Conservation (phyloP, 2,797 vertebrate species). For the Eurystomus glaucurus region DNA sequence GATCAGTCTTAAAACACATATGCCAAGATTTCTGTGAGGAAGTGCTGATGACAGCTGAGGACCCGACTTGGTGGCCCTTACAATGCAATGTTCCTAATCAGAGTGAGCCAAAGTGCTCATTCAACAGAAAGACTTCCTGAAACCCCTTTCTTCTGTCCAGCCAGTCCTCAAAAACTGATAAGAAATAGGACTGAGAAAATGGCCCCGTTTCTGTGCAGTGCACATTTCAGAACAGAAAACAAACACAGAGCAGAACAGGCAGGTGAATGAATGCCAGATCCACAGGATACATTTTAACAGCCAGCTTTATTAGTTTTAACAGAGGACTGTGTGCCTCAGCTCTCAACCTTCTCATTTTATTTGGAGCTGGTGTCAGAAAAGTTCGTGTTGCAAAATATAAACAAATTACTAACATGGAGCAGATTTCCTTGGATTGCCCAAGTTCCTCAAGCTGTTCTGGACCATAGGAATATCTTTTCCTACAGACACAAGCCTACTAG, state of each 20-base stretch:
- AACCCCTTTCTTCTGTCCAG: not conserved
- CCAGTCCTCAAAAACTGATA: not conserved
- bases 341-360: not conserved
- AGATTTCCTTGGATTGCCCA: not conserved
- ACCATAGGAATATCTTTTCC: not conserved
- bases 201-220: not conserved
- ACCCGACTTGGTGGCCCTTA: not conserved
- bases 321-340: not conserved
- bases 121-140: not conserved
- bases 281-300: not conserved
- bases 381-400: slow-evolving; percentile 24
- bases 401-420: slow-evolving; percentile 1
- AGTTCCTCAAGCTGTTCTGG: not conserved
- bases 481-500: not conserved
- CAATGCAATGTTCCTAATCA: not conserved
- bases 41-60: not conserved
- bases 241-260: not conserved
- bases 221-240: not conserved
- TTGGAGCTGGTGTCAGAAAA: slow-evolving; percentile 1
- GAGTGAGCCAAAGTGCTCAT: not conserved
- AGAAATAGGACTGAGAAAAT: not conserved
- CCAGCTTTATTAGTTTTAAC: not conserved
- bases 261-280: not conserved
- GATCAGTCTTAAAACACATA: not conserved
- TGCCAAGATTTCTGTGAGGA: not conserved